Percentiles rank a stretch among this genome's conserved stretches.
These are phyloP conservation scores for Geothlypis trichas DNA, from an alignment of 2,113 vertebrate genomes.

Conservation along the genomic window DNA sequence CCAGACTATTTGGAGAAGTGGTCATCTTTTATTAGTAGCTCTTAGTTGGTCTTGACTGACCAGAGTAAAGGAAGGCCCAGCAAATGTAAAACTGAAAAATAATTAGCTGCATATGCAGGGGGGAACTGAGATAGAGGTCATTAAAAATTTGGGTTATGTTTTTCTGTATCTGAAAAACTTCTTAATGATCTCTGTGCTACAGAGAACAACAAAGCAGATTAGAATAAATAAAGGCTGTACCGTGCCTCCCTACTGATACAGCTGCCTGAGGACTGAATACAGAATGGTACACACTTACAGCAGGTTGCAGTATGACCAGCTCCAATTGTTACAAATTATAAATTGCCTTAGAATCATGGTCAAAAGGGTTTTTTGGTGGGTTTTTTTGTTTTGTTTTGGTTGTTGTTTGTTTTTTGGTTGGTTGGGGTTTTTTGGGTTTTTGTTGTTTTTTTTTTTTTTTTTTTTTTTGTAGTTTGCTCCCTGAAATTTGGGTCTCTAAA, in stretches of 20 bases:
- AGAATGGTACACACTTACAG: background rate
- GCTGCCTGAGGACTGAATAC: conserved; percentile 19
- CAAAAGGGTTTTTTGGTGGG: background rate
- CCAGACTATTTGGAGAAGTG: background rate
- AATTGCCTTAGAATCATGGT: background rate
- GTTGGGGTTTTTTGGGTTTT: too few relatives aligned
- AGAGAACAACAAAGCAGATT: conserved; percentile 33
- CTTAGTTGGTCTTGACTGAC: background rate
- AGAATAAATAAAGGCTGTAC: conserved; percentile 15
- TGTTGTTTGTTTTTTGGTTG: background rate
- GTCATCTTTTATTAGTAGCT: background rate
- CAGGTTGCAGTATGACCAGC: background rate
- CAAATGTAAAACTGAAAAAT: background rate
- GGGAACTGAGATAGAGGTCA: background rate
- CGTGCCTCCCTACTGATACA: background rate
- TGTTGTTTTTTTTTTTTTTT: too few relatives aligned
- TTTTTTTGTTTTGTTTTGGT: background rate
- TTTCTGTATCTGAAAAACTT: background rate
- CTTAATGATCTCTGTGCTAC: background rate
- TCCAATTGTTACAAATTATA: background rate
- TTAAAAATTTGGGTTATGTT: conserved; percentile 22
- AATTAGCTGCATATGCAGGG: background rate
- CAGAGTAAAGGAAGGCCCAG: background rate
- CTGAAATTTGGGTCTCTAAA: background rate
- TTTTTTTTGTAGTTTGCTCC: background rate